Evolutionary conservation across 2,888 invertebrate species (phyloP).

Genomic region (Eupithecia tripunctaria): DNA sequence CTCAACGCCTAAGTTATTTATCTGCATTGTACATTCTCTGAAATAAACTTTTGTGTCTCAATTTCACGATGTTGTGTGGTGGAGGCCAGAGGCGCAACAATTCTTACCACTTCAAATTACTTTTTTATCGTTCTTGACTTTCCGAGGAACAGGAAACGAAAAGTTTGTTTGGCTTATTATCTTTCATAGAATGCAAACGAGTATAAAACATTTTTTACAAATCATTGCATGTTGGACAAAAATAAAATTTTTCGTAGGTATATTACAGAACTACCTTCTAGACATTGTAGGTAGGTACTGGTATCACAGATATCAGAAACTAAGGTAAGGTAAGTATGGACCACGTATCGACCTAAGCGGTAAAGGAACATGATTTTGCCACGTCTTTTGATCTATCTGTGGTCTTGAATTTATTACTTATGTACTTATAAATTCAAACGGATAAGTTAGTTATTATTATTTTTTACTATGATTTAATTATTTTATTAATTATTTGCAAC

Average conservation of each 20-base stretch:
- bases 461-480: too few relatives aligned
- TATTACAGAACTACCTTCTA: too few relatives aligned
- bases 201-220: background rate
- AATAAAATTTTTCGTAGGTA: too few relatives aligned
- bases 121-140: background rate
- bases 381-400: background rate
- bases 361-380: background rate
- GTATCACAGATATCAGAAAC: too few relatives aligned
- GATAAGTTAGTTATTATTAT: too few relatives aligned
- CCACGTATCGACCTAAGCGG: too few relatives aligned
- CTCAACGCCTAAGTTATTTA: constrained; percentile 38
- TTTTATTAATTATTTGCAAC: too few relatives aligned
- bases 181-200: background rate
- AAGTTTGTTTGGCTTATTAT: background rate
- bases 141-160: background rate
- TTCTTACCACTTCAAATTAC: background rate
- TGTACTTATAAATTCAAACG: background rate
- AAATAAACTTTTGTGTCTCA: constrained; percentile 36
- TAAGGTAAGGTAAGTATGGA: too few relatives aligned
- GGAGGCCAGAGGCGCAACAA: background rate
- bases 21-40: constrained; percentile 34
- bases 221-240: too few relatives aligned
- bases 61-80: constrained; percentile 11
- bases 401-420: background rate
- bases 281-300: too few relatives aligned